phyloP scores from a whole-genome alignment of 2,888 invertebrate genomes.

The Beris chalybata region DNA sequence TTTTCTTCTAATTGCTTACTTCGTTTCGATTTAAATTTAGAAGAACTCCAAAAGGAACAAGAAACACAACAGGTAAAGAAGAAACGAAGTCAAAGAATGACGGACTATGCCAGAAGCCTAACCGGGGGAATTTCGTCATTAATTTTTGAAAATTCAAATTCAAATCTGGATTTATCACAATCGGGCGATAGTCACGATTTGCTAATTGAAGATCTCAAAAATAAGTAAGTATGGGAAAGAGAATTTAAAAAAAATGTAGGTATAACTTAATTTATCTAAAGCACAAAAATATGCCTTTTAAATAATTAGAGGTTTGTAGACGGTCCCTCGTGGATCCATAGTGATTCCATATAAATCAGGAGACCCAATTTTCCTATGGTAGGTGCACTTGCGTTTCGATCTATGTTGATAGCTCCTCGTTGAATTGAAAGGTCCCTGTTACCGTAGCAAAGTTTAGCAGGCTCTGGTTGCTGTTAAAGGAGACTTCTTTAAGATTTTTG shows the following conservation, averaged over 20 bases:
- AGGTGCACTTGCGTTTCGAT: no score
- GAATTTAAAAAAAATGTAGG: constrained; percentile 3
- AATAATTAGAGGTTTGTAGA: no score
- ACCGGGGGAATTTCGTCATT: constrained; percentile 45
- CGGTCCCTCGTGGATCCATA: no score
- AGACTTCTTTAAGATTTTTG: no score
- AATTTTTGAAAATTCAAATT: constrained; percentile 49
- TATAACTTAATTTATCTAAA: background rate
- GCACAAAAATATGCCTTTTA: background rate
- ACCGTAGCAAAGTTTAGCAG: no score
- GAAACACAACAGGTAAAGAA: constrained; percentile 49
- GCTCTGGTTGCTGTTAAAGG: no score
- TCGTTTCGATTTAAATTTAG: constrained; percentile 35
- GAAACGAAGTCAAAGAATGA: constrained; percentile 50
- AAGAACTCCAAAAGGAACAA: constrained; percentile 49
- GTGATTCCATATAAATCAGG: no score
- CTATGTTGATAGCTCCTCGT: no score
- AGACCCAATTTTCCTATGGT: no score
- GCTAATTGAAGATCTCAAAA: constrained; percentile 44
- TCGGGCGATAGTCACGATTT: background rate
- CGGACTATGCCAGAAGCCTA: constrained; percentile 47
- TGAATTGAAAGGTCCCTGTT: no score
- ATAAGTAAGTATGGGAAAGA: constrained; percentile 44
- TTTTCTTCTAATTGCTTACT: constrained; percentile 5
- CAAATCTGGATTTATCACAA: constrained; percentile 10